phyloP scores from a whole-genome alignment of 37 sponge, comb jelly and placozoan genomes.

The Beroe ovata region DNA sequence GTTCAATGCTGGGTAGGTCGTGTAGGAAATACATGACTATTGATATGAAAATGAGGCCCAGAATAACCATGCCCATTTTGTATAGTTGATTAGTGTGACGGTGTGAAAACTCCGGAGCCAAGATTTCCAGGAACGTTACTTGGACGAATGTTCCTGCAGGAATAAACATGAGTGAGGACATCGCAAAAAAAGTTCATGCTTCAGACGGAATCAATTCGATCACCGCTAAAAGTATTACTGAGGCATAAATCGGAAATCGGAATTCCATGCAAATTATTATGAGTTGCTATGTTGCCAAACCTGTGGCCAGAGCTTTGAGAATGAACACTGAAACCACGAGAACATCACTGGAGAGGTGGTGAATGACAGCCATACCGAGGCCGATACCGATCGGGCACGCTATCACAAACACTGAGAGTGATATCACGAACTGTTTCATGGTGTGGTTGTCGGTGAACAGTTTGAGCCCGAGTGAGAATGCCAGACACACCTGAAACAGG shows the following conservation, averaged over 20 bases:
- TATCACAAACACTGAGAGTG: conserved; percentile 26
- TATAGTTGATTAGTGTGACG: conserved; percentile 33
- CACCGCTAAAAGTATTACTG: no score
- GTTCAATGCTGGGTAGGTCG: conserved; percentile 17
- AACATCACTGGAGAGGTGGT: not conserved
- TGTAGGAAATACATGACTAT: conserved; percentile 28
- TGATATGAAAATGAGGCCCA: conserved; percentile 44
- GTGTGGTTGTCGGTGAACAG: conserved; percentile 48
- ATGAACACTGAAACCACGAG: not conserved
- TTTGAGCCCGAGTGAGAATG: conserved; percentile 52
- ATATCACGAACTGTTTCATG: conserved; percentile 29
- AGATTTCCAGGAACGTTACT: conserved; percentile 53
- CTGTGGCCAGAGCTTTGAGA: conserved; percentile 59
- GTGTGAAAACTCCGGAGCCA: conserved; percentile 45
- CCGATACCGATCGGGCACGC: conserved; percentile 35
- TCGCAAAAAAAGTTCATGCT: not conserved
- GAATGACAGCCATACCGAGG: not conserved
- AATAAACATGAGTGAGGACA: not conserved
- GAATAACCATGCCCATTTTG: conserved; percentile 31
- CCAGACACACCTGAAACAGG: conserved; percentile 66
- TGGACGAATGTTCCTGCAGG: conserved; percentile 61
- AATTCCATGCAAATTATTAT: no score
- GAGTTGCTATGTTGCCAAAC: no score
- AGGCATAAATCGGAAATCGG: no score
- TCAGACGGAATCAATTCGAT: no score